A percentile compares a stretch with the other conserved stretches of the same genome.
Conservation (phyloP, 2,113 vertebrate genomes). For the Myotis davidii region DNA sequence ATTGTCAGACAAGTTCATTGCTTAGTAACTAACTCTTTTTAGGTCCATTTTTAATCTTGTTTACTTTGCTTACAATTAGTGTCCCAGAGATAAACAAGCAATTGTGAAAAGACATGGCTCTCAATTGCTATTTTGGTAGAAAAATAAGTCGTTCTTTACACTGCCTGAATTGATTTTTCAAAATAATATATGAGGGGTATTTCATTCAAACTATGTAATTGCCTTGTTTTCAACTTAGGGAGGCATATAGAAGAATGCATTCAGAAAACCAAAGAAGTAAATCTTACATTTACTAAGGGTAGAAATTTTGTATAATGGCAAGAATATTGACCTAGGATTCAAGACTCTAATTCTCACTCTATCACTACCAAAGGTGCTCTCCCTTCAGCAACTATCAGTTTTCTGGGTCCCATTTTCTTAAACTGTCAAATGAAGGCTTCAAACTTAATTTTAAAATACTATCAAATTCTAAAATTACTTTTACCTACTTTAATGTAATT, state of each 20-base stretch:
- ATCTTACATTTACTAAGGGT: background rate
- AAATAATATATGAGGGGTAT: background rate
- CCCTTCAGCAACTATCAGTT: background rate
- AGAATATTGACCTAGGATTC: background rate
- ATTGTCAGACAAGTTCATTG: background rate
- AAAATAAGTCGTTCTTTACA: background rate
- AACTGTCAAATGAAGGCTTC: background rate
- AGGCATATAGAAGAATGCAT: background rate
- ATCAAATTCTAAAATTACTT: background rate
- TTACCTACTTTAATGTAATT: background rate
- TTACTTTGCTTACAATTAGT: background rate
- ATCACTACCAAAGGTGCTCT: background rate
- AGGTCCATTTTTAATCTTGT: constrained; percentile 10
- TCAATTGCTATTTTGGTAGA: background rate
- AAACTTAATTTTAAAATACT: background rate
- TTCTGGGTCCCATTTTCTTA: background rate
- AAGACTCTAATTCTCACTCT: background rate
- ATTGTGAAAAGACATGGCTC: background rate
- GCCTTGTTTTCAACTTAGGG: background rate
- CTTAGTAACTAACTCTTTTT: background rate
- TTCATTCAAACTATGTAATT: background rate
- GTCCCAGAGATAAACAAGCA: background rate
- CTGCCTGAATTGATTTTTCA: background rate
- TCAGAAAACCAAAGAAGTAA: background rate
- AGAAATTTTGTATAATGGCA: background rate